Conservation (phyloP, 2,113 vertebrate species). For the Gnathonemus echidnorhynchus region DNA sequence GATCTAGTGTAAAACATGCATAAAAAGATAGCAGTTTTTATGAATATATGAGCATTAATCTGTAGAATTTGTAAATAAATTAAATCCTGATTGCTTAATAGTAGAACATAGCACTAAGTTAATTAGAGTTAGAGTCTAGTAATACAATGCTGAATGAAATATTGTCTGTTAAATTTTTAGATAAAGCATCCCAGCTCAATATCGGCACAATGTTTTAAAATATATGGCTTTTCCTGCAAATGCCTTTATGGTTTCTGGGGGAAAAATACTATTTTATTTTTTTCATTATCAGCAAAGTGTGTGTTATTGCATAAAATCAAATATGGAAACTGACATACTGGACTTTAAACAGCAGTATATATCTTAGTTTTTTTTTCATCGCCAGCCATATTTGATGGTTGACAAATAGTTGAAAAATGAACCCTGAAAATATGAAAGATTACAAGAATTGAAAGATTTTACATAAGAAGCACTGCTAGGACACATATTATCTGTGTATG, state of each 20-base stretch:
- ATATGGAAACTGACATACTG: background rate
- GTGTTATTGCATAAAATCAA: background rate
- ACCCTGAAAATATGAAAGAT: conserved; percentile 3
- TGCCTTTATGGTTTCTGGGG: background rate
- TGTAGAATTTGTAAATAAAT: background rate
- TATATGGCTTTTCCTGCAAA: background rate
- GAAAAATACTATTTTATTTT: background rate
- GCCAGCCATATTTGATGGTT: background rate
- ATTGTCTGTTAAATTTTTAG: background rate
- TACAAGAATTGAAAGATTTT: background rate
- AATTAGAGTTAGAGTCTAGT: background rate
- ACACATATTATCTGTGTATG: background rate
- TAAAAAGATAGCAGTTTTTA: background rate
- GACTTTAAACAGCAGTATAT: background rate
- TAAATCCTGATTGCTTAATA: background rate
- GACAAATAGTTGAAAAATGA: background rate
- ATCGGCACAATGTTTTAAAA: background rate
- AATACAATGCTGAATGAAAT: background rate
- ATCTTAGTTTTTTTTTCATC: background rate
- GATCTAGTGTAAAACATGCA: background rate
- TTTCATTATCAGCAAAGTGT: background rate
- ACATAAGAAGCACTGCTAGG: background rate
- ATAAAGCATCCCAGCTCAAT: background rate
- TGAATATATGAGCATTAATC: background rate
- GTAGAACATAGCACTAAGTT: background rate